These are phyloP conservation scores for Acanthoscelides obtectus DNA, from an alignment of 2,888 invertebrate genomes.

Conservation along the genomic window DNA sequence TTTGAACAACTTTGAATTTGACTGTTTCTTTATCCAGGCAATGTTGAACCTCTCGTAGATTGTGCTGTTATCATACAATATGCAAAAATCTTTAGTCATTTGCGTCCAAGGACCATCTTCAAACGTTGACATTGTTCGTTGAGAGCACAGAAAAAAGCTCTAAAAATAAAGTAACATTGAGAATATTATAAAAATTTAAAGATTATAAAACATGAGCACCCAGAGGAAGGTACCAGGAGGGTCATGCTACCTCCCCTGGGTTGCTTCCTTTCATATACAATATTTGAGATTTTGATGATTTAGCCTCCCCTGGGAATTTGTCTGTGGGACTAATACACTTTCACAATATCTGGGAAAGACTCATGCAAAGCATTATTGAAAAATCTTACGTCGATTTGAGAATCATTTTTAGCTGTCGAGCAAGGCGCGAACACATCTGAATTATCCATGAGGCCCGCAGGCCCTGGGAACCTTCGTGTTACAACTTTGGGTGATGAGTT, in stretches of 20 bases:
- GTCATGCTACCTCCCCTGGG: no score
- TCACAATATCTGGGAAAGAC: no score
- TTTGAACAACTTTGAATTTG: constrained; percentile 25
- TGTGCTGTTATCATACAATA: constrained; percentile 7
- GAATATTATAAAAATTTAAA: no score
- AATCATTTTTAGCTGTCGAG: not conserved
- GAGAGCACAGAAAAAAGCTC: constrained; percentile 29
- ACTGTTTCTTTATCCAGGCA: constrained; percentile 36
- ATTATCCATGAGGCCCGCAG: constrained; percentile 28
- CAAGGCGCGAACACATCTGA: not conserved
- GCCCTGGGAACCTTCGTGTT: constrained; percentile 32
- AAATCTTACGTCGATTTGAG: not conserved
- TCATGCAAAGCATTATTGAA: no score
- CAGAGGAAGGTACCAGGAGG: no score
- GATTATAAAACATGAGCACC: no score
- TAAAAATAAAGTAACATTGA: constrained; percentile 10
- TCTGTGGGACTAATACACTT: no score
- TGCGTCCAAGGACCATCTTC: constrained; percentile 31
- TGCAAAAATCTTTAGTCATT: constrained; percentile 29
- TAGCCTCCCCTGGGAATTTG: no score
- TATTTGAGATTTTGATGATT: no score
- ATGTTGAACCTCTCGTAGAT: constrained; percentile 35
- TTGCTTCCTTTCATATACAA: no score
- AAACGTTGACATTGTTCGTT: constrained; percentile 29
- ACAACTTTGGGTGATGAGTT: constrained; percentile 20